These are phyloP conservation scores for Hipposideros larvatus DNA, from an alignment of 2,797 vertebrate genomes.

Conservation along the genomic window DNA sequence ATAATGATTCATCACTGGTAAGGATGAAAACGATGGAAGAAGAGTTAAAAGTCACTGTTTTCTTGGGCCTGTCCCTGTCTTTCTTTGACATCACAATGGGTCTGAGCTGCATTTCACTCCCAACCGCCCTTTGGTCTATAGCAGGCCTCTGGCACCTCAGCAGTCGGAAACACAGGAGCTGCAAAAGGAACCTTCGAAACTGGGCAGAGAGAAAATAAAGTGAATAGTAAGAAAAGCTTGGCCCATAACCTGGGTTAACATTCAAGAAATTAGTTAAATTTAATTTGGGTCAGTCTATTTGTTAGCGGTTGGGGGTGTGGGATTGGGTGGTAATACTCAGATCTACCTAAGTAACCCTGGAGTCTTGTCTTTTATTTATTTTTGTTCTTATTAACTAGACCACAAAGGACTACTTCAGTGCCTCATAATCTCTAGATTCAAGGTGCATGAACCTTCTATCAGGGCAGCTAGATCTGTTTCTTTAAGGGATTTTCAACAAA, in stretches of 20 bases:
- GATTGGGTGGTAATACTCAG: neutral
- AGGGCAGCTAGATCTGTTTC: neutral
- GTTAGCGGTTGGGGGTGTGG: neutral
- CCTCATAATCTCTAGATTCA: neutral
- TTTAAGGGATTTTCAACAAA: neutral
- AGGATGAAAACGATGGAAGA: slow-evolving; percentile 97
- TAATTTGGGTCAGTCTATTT: neutral
- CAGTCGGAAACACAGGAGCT: slow-evolving; percentile 92
- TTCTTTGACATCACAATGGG: slow-evolving; percentile 93
- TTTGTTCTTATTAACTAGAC: slow-evolving; percentile 6
- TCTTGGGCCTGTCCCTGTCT: slow-evolving; percentile 92
- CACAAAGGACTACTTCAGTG: neutral
- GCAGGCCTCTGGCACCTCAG: slow-evolving; percentile 89
- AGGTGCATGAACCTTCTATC: neutral
- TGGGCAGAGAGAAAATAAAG: slow-evolving; percentile 82
- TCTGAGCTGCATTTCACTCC: slow-evolving; percentile 88
- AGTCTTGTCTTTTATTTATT: neutral
- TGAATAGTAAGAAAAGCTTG: neutral
- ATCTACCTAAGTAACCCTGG: neutral
- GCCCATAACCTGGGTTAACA: neutral
- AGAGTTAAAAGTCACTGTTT: slow-evolving; percentile 96
- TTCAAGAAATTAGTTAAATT: neutral
- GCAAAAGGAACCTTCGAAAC: slow-evolving; percentile 94
- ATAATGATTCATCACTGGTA: slow-evolving; percentile 91
- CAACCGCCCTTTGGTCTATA: slow-evolving; percentile 89